phyloP scores from a whole-genome alignment of 2,113 vertebrate genomes.

The Entomyzon cyanotis region DNA sequence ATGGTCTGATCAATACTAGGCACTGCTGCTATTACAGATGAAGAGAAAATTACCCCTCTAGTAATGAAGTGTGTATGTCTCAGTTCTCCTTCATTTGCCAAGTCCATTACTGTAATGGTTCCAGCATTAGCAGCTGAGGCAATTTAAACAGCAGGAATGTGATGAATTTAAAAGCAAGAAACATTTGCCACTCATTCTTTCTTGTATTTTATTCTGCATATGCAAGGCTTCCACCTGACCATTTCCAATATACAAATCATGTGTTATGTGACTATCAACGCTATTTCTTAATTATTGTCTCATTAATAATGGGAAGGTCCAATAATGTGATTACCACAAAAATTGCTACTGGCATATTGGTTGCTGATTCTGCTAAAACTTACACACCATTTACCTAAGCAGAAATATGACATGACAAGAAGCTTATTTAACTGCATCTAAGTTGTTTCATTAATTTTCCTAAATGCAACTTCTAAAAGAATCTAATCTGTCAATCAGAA shows the following conservation, averaged over 20 bases:
- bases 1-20: constrained; percentile 97
- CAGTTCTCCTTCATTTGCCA: constrained; percentile 95
- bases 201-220: constrained; percentile 76
- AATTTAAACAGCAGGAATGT: constrained; percentile 86
- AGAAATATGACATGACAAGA: constrained; percentile 83
- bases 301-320: constrained; percentile 85
- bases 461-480: constrained; percentile 24
- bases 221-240: constrained; percentile 68
- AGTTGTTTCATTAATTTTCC: constrained; percentile 78
- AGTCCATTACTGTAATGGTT: constrained; percentile 97
- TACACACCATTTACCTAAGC: constrained; percentile 80
- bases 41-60: constrained; percentile 95
- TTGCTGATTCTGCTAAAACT: constrained; percentile 86
- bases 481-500: not conserved
- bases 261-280: constrained; percentile 81
- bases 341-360: constrained; percentile 73
- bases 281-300: constrained; percentile 88
- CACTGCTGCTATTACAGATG: constrained; percentile 91
- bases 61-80: constrained; percentile 94
- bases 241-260: constrained; percentile 75
- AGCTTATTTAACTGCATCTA: constrained; percentile 77
- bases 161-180: constrained; percentile 84
- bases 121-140: constrained; percentile 92
- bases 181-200: constrained; percentile 71
- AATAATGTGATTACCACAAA: constrained; percentile 77